Evolutionary conservation across 2,888 invertebrate genomes (phyloP), one percentile per base, ranked within the genome.

Genomic region (Bursaphelenchus okinawaensis): DNA sequence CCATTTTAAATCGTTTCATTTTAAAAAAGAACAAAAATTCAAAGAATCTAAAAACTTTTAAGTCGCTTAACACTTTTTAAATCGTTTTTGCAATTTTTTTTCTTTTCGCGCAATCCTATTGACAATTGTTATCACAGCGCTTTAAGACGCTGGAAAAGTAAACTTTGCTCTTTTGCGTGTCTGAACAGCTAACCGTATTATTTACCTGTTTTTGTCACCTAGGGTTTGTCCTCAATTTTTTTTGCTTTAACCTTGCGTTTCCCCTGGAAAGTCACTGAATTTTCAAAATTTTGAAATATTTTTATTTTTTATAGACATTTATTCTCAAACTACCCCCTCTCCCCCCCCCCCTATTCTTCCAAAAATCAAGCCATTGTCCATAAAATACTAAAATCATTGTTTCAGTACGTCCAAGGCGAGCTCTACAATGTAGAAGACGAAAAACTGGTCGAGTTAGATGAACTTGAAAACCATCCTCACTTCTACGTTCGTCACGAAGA

Each of bases 371-470:
- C n/a, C n/a, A n/a, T n/a, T n/a, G n/a, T n/a, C n/a, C n/a, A n/a
- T n/a, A n/a, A n/a, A n/a, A n/a, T n/a, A n/a, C n/a, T n/a, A n/a
- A n/a, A n/a, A n/a, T n/a, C 12, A 40, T 3, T 23, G 12, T 58
- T 65, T 3, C 52, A 66, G 28, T 12, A 27, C 9, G 62, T 69
- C 1, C 7, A 12, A 8, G 70, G 70, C 7, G 70, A 70, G 51
- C 20, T 70, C 1, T 70, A 59, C 54, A 24, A n/a, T 16, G 70
- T 70, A 9, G 69, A 70, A 24, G 56, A 62, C 8, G n/a, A 12
- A 9, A 70, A 63, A 56, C 52, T 70, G 50, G n/a, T 4, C 1
- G 52, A 26, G 7, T 51, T 70, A 22, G 70, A 70, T 54, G 67
- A 31, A 12, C 61, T 70, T 12, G 70, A 70, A 63, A 31, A 50